Evolutionary conservation across 2,888 invertebrate species (phyloP).

Genomic region (Chymomyza procnemis): DNA sequence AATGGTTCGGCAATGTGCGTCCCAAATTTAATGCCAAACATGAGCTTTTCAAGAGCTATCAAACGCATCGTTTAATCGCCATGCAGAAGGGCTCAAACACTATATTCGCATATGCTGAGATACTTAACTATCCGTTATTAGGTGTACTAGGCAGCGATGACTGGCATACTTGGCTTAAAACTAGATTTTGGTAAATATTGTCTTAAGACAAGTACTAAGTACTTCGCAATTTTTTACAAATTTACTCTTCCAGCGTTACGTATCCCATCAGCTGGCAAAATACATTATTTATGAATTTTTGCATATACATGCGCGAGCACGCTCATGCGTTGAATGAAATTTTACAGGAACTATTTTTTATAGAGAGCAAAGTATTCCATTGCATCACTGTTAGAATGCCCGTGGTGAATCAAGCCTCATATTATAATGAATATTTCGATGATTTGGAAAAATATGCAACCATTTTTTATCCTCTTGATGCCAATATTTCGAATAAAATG

Average conservation of each 20-base stretch:
- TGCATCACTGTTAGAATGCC: conserved; percentile 54
- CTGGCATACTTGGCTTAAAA: conserved; percentile 67
- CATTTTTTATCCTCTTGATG: conserved; percentile 60
- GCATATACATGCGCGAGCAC: conserved; percentile 44
- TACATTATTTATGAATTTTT: conserved; percentile 59
- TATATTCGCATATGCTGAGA: conserved; percentile 67
- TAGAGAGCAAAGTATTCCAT: conserved; percentile 49
- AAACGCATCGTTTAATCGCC: conserved; percentile 59
- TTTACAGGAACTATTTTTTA: conserved; percentile 51
- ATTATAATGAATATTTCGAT: conserved; percentile 38
- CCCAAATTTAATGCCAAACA: conserved; percentile 27
- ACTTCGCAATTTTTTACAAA: too few relatives aligned
- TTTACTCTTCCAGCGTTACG: conserved; percentile 32
- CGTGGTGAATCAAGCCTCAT: not conserved
- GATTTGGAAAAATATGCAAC: conserved; percentile 41
- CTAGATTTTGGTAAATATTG: conserved; percentile 63
- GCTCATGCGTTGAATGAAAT: conserved; percentile 39
- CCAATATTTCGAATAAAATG: conserved; percentile 32
- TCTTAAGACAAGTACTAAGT: too few relatives aligned
- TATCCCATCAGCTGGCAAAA: conserved; percentile 50
- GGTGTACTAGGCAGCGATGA: conserved; percentile 49
- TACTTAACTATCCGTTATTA: conserved; percentile 61
- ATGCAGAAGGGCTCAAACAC: not conserved
- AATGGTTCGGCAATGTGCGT: conserved; percentile 51
- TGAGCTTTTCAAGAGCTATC: conserved; percentile 49